Conservation (phyloP, 2,113 vertebrate genomes). For the Oryzias curvinotus region DNA sequence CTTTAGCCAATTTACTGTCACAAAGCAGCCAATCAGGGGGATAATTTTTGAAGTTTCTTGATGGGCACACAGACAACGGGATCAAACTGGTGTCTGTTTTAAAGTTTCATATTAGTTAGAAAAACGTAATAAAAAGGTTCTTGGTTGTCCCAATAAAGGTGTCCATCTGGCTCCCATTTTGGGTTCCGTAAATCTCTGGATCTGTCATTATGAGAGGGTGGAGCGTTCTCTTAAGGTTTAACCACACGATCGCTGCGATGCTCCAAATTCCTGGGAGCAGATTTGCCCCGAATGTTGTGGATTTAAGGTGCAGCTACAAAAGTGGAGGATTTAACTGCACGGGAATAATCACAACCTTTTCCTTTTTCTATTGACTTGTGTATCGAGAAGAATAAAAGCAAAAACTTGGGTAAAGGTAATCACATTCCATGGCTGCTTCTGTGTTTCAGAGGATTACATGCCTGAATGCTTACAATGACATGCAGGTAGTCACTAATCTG, state of each 20-base stretch:
- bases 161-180: slow-evolving; percentile 23
- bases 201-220: slow-evolving; percentile 31
- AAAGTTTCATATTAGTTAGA: neutral
- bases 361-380: neutral
- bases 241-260: slow-evolving; percentile 1
- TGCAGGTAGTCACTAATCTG: slow-evolving; percentile 32
- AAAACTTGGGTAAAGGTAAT: slow-evolving; percentile 24
- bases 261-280: neutral
- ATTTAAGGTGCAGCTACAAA: slow-evolving; percentile 6
- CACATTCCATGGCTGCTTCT: slow-evolving; percentile 26
- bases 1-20: slow-evolving; percentile 29
- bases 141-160: slow-evolving; percentile 1
- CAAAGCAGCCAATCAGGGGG: slow-evolving; percentile 40
- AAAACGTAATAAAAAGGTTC: slow-evolving; percentile 2
- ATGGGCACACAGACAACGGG: neutral
- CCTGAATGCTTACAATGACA: slow-evolving; percentile 25
- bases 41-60: neutral
- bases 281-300: neutral
- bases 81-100: neutral
- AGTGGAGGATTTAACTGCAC: neutral
- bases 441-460: slow-evolving; percentile 29
- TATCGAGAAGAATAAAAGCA: neutral
- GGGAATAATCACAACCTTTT: neutral
- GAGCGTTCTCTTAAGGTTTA: slow-evolving; percentile 10
- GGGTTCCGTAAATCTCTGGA: slow-evolving; percentile 5